Evolutionary conservation across 2,888 invertebrate species (phyloP).

Genomic region (Platerodrilus igneus): DNA sequence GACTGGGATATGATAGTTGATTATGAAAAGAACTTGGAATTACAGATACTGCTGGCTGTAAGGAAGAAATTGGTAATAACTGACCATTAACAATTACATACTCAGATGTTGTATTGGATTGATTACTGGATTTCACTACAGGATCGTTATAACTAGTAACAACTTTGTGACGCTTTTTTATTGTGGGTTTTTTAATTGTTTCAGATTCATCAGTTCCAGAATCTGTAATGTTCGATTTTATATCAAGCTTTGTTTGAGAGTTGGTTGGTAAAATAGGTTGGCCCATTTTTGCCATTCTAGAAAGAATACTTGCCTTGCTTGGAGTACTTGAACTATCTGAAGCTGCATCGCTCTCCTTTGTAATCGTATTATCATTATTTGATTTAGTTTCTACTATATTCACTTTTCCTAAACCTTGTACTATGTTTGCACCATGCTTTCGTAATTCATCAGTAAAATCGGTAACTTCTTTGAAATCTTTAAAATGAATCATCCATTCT

Average conservation of each 20-base stretch:
- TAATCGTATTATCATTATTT: neutral
- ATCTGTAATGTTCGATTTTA: constrained; percentile 32
- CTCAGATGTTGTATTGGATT: too few relatives aligned
- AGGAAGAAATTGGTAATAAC: constrained; percentile 6
- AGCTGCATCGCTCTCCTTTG: constrained; percentile 19
- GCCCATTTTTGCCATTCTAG: constrained; percentile 58
- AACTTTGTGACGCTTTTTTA: constrained; percentile 12
- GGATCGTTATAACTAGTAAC: too few relatives aligned
- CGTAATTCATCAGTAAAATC: constrained; percentile 30
- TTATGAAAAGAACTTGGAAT: constrained; percentile 26
- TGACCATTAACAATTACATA: constrained; percentile 12
- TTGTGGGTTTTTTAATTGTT: constrained; percentile 19
- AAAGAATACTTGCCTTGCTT: constrained; percentile 49
- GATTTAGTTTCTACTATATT: neutral
- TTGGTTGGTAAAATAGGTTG: constrained; percentile 47
- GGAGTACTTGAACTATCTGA: constrained; percentile 31
- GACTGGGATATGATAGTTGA: constrained; percentile 15
- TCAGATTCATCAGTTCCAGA: constrained; percentile 27
- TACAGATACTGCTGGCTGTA: constrained; percentile 32
- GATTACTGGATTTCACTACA: too few relatives aligned
- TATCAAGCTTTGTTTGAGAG: constrained; percentile 2
- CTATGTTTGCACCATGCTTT: constrained; percentile 2
- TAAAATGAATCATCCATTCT: constrained; percentile 41
- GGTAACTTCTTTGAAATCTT: constrained; percentile 30
- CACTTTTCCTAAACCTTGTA: neutral